These are phyloP conservation scores for Myotis pilosus DNA, from an alignment of 2,797 vertebrate species.

Conservation along the genomic window DNA sequence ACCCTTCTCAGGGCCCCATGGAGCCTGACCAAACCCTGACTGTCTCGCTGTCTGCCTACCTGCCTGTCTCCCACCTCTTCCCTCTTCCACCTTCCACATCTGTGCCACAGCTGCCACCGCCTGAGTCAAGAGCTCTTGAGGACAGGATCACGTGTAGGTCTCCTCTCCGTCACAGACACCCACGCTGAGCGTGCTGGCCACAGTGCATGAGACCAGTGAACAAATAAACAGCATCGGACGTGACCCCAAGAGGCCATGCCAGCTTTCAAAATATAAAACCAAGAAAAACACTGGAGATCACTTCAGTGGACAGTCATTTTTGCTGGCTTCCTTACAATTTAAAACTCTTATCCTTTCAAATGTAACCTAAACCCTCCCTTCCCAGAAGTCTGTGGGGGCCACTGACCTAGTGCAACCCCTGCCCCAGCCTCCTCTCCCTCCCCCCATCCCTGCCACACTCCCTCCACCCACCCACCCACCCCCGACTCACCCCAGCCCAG, in stretches of 20 bases:
- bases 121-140: background rate
- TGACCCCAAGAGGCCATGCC: background rate
- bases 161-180: background rate
- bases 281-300: background rate
- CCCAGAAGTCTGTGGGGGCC: background rate
- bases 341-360: background rate
- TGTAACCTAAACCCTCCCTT: background rate
- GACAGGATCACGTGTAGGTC: background rate
- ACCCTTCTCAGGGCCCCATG: too few species aligned
- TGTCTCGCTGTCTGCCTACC: background rate
- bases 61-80: background rate
- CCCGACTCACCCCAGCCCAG: too few species aligned
- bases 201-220: background rate
- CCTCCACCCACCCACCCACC: too few species aligned
- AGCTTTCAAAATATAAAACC: background rate
- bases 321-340: background rate
- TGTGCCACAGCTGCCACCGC: background rate
- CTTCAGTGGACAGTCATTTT: background rate
- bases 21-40: background rate
- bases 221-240: background rate
- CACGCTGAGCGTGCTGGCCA: background rate
- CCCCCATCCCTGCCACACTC: fast-evolving
- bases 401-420: background rate
- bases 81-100: background rate
- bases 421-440: too few species aligned